phyloP scores from a whole-genome alignment of 1,140 invertebrate genomes.

The Leptonema lineaticorne region DNA sequence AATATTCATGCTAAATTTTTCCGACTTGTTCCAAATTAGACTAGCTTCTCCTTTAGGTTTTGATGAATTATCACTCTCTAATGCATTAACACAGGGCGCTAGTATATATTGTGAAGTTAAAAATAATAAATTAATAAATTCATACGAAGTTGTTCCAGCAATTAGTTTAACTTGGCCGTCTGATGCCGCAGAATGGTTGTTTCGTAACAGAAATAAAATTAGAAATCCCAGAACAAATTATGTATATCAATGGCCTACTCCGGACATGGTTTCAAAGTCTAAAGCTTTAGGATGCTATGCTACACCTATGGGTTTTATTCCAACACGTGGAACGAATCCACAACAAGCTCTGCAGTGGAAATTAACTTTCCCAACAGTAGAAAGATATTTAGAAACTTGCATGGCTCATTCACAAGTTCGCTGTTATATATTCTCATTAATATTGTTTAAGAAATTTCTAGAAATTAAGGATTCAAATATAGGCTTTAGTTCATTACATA shows the following conservation, averaged over 20 bases:
- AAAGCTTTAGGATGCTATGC: constrained; percentile 67
- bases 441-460: constrained; percentile 68
- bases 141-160: constrained; percentile 65
- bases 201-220: constrained; percentile 56
- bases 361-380: constrained; percentile 70
- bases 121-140: constrained; percentile 48
- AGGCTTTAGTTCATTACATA: constrained; percentile 64
- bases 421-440: constrained; percentile 65
- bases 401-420: constrained; percentile 68
- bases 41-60: constrained; percentile 58
- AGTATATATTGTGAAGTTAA: constrained; percentile 60
- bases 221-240: constrained; percentile 58
- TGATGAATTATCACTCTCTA: constrained; percentile 49
- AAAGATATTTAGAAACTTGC: constrained; percentile 69
- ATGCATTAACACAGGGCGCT: constrained; percentile 58
- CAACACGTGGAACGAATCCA: constrained; percentile 59
- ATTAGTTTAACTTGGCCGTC: constrained; percentile 66
- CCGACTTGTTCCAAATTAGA: constrained; percentile 58
- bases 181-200: constrained; percentile 64
- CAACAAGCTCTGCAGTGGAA: constrained; percentile 71
- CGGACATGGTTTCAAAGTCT: constrained; percentile 64
- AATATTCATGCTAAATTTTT: constrained; percentile 64
- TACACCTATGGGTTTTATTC: constrained; percentile 65
- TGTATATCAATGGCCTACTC: constrained; percentile 66
- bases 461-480: constrained; percentile 59